Percentiles rank a stretch among this genome's conserved stretches.
These are phyloP conservation scores for Sitophilus oryzae DNA, from an alignment of 1,140 invertebrate genomes.

Conservation along the genomic window DNA sequence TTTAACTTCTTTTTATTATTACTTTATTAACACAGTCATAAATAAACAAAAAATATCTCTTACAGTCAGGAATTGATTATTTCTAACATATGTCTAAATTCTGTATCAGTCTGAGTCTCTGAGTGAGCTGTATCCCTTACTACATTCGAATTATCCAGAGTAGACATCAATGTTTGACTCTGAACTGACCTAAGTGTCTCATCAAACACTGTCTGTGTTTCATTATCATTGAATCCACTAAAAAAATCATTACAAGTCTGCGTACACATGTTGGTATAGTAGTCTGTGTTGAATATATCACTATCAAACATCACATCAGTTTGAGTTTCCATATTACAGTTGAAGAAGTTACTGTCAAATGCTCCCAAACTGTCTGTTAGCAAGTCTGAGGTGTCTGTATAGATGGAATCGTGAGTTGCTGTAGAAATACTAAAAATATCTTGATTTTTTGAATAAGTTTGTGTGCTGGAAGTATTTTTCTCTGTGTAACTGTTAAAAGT, in stretches of 20 bases:
- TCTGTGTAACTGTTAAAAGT: constrained; percentile 26
- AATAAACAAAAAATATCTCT: constrained; percentile 9
- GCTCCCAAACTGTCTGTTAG: constrained; percentile 22
- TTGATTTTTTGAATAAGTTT: constrained; percentile 26
- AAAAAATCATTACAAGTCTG: constrained; percentile 57
- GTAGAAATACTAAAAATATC: constrained; percentile 25
- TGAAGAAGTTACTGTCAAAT: constrained; percentile 45
- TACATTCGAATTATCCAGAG: constrained; percentile 18
- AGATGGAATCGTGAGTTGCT: constrained; percentile 30
- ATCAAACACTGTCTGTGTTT: constrained; percentile 52
- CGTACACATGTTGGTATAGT: constrained; percentile 53
- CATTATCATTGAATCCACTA: constrained; percentile 50
- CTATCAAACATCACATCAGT: constrained; percentile 47
- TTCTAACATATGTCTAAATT: constrained; percentile 39
- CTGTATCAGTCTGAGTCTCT: constrained; percentile 41
- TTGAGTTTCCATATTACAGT: constrained; percentile 54
- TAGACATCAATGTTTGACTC: constrained; percentile 40
- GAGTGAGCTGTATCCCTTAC: constrained; percentile 35
- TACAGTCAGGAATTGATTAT: constrained; percentile 43
- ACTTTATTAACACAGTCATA: not conserved
- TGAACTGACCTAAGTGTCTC: constrained; percentile 40
- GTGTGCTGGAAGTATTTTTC: constrained; percentile 38
- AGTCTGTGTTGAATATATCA: constrained; percentile 39
- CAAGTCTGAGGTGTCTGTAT: constrained; percentile 35
- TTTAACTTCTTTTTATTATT: too few relatives aligned